Evolutionary conservation across 2,888 invertebrate genomes (phyloP), one percentile per base, ranked within the genome.

Genomic region (Taphrorychus bicolor): DNA sequence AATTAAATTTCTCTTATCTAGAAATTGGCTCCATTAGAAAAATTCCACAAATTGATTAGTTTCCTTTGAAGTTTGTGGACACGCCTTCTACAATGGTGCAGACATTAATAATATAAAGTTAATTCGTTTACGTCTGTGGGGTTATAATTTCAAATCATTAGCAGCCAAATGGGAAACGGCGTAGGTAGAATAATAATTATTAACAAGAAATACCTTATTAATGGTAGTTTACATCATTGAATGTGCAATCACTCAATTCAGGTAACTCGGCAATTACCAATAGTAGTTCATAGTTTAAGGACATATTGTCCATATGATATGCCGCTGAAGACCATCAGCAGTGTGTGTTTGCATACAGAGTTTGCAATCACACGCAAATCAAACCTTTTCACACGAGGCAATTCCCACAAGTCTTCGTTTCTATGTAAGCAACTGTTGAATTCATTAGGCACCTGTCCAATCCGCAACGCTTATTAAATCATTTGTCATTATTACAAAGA

Each of bases 401-500:
- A n/a, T 51, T 51, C 51, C 51, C 21, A 18, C 51, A 51, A 51
- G 51, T 51, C 51, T 51, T 51, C 14, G 11, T 3, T 51, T 21
- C 21, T 51, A 7, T 2, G 45, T 17, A 24, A 11, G 24, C 24
- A 14, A 32, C 9, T 14, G 32, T 54, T 32, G 32, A 22, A 48
- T 59, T 52, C 53, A 60, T 60, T 52, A 60, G 42, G 41, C 51
- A 60, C 40, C 60, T 53, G 60, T 53, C 51, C 51, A 52, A 52
- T 40, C 52, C 41, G 19, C 42, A 52, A 51, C 42, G 42, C 21
- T 45, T 65, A 59, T 65, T 65, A 58, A 65, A 65, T 65, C 65
- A 65, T 65, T 59, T 54, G 65, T 65, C 65, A 59, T 59, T 65
- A 48, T 65, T 65, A 59, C 18, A 53, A 59, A 65, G 49, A 59